These are phyloP conservation scores for Sebastes hubbsi DNA, from an alignment of 2,797 vertebrate genomes.

Conservation along the genomic window DNA sequence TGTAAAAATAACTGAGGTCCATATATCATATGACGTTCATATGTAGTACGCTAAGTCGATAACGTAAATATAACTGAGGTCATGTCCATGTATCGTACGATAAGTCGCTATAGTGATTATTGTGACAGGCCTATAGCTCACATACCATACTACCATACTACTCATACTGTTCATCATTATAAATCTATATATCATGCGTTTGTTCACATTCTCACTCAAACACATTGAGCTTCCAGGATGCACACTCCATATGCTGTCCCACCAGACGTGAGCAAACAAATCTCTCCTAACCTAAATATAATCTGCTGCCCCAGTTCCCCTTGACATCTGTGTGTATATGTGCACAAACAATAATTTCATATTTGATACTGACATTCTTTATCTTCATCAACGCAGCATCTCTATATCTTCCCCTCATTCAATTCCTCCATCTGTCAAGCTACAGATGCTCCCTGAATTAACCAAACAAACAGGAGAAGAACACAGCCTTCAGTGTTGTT, in stretches of 20 bases:
- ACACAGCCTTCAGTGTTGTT: not conserved
- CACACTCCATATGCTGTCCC: not conserved
- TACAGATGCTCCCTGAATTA: slow-evolving; percentile 41
- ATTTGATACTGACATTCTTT: slow-evolving; percentile 21
- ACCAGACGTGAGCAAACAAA: slow-evolving; percentile 10
- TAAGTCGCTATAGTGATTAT: too few relatives aligned
- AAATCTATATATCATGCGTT: not conserved
- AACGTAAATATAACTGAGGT: too few relatives aligned
- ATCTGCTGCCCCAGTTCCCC: slow-evolving; percentile 23
- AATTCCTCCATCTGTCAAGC: slow-evolving; percentile 43
- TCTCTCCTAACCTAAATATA: slow-evolving; percentile 33
- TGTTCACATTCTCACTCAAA: not conserved
- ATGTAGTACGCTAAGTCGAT: too few relatives aligned
- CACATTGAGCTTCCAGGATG: not conserved
- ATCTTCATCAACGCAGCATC: slow-evolving; percentile 1
- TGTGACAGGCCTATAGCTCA: not conserved
- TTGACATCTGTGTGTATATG: slow-evolving; percentile 45
- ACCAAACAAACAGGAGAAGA: slow-evolving; percentile 33
- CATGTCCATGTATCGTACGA: too few relatives aligned
- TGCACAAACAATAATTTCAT: slow-evolving; percentile 8
- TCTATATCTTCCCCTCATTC: slow-evolving; percentile 4
- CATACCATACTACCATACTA: not conserved
- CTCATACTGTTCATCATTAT: not conserved
- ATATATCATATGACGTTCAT: too few relatives aligned
- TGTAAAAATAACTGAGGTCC: too few relatives aligned